Base-by-base conservation (phyloP, 2,888 invertebrate genomes). In the Eudemis profundana region DNA sequence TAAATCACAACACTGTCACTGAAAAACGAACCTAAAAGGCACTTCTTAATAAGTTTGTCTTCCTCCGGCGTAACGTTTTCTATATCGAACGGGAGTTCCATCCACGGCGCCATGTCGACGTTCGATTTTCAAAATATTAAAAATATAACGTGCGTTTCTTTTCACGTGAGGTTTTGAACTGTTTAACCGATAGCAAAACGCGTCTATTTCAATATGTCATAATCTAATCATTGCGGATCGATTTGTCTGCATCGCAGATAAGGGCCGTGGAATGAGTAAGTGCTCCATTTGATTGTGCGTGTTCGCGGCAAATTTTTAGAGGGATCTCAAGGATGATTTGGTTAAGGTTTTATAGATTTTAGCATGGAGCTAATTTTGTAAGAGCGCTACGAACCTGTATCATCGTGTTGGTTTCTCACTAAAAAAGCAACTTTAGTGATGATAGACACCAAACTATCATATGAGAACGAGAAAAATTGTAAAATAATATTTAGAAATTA, bases 21-120 rank as follows among this genome's bases (percentile, higher is more conserved):
- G 36, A 63, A 40, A 68, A 70, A 86, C 88, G 72, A 78, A 91
- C 91, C 91, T 77, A 84, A 66, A 0, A 90, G 64, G 61, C 90
- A 90, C 80, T 88, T 91, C 69, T 83, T 85, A 33, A 90, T 86
- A 1, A 85, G 54, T 67, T 86, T 90, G 8, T 88, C 86, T 61
- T 92, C 91, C 12, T 90, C 90, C 0, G 81, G 66, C 0, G 83
- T 78, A 27, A 90, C 87, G 40, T 83, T 74, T 4, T 73, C 79
- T 12, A 91, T 86, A 47, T 87, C 83, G 56, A 85, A 89, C 0
- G 90, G 90, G 38, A 88, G 72, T 3, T 87, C 81, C 50, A 80
- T 68, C 79, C 81, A 81, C 1, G 89, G 88, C 51, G 87, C 79
- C 90, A 91, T 90, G 7, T 66, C 72, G 51, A 14, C 7, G n/a